Evolutionary conservation across 2,888 invertebrate genomes (phyloP), one percentile per base, ranked within the genome.

Genomic region (Blastobasis lacticolella): DNA sequence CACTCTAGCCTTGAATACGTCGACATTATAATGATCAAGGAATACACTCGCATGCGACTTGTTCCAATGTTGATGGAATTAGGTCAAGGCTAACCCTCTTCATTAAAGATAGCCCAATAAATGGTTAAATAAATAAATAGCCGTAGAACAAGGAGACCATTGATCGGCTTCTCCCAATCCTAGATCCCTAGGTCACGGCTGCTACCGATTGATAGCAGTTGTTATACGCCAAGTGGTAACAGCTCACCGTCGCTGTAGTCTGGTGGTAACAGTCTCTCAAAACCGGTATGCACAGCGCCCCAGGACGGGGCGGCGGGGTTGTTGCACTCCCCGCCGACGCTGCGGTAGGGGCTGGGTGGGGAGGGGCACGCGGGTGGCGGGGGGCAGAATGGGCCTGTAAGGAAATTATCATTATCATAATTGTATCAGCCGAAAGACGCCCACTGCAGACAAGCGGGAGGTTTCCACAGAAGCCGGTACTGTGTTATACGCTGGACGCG

Each of bases 281-380:
- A 92, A 1, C 91, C 90, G 23, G 92, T 90, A 48, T 91, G 82
- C 6, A 90, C 88, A 10, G 91, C 89, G 4, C 97, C 97, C 94
- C 94, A 94, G 9, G 90, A 88, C 0, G 93, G 89, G 54, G 91
- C 80, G 5, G 88, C 75, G 1, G 90, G 75, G 78, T 96, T 97
- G 77, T 96, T 97, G 73, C 97, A 97, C 8, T 93, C 91, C 0
- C 97, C 97, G 67, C 95, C 94, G 23, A 93, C 78, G 2, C 90
- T 90, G 51, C 96, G 89, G 76, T 94, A 95, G 50, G 89, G 91
- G 8, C 69, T 74, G 0, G 77, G 73, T 0, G 76, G 55, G 7
- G 64, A 55, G 0, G 81, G 75, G 60, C 92, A 92, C 0, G 62
- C 49, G 0, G 86, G 86, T 4, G 67, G 72, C 4, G 78, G 66